These are phyloP conservation scores for Turritopsis rubra DNA, from an alignment of 30 jellyfish, hydroid and myxozoan species.

Conservation along the genomic window DNA sequence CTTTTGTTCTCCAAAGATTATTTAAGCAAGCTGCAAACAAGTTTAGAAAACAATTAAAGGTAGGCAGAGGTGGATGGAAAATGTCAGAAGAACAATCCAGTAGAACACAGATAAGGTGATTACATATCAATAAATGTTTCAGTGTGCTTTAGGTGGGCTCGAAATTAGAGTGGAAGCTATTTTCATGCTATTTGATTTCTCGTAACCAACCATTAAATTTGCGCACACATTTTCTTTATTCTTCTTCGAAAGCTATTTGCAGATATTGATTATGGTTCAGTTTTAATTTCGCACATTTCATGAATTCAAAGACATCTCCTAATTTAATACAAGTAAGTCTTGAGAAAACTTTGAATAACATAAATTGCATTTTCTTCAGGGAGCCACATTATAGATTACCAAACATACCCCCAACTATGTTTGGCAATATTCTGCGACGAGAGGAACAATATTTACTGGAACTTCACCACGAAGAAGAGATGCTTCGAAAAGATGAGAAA, in stretches of 20 bases:
- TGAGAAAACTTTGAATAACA: too few species aligned
- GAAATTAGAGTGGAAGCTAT: too few species aligned
- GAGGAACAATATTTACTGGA: neutral
- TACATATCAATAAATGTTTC: neutral
- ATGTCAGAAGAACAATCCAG: neutral
- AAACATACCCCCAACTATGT: neutral
- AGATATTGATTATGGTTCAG: too few species aligned
- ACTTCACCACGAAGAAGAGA: neutral
- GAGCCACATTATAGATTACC: neutral
- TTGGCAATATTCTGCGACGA: neutral
- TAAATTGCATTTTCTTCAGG: neutral
- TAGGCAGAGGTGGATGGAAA: neutral
- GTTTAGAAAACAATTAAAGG: neutral
- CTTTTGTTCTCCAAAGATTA: neutral
- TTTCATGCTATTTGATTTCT: too few species aligned
- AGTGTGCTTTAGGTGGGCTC: too few species aligned
- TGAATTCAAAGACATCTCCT: neutral
- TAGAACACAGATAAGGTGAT: neutral
- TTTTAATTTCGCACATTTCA: too few species aligned
- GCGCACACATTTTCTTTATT: too few species aligned
- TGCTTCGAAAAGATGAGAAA: slow-evolving; percentile 11
- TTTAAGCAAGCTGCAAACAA: neutral
- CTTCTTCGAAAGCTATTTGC: too few species aligned
- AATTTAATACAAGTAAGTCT: too few species aligned
- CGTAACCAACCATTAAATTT: too few species aligned